Percentiles rank a stretch among this genome's conserved stretches.
These are phyloP conservation scores for Cabera pusaria DNA, from an alignment of 2,888 invertebrate genomes.

Conservation along the genomic window DNA sequence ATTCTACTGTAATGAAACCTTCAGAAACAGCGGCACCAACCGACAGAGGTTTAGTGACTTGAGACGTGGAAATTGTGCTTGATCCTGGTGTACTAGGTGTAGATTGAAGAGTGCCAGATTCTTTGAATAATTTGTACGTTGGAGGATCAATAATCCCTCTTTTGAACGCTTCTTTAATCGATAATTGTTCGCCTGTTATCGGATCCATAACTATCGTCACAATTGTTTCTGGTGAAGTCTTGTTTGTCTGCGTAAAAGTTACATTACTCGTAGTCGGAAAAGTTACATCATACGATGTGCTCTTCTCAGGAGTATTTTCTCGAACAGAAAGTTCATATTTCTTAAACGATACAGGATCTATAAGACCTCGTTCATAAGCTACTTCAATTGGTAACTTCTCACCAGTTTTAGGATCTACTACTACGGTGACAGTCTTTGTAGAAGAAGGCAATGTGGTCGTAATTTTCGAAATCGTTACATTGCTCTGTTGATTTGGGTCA, in stretches of 20 bases:
- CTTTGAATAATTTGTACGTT: slow-evolving; percentile 43
- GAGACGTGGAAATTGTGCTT: slow-evolving; percentile 46
- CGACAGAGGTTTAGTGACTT: slow-evolving; percentile 77
- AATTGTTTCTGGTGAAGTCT: slow-evolving; percentile 39
- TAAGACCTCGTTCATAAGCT: slow-evolving; percentile 79
- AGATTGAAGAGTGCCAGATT: slow-evolving; percentile 29
- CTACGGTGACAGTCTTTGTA: slow-evolving; percentile 39
- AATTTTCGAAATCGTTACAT: slow-evolving; percentile 48
- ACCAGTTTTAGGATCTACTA: slow-evolving; percentile 89
- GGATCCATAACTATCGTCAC: slow-evolving; percentile 83
- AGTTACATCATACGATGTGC: slow-evolving; percentile 27
- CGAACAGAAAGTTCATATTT: slow-evolving; percentile 70
- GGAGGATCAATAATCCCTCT: slow-evolving; percentile 77
- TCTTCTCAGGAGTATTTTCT: slow-evolving; percentile 47
- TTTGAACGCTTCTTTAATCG: slow-evolving; percentile 85
- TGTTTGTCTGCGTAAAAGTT: slow-evolving; percentile 37
- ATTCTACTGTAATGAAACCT: slow-evolving; percentile 80
- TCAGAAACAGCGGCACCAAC: slow-evolving; percentile 84
- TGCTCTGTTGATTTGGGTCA: slow-evolving; percentile 15
- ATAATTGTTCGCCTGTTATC: slow-evolving; percentile 87
- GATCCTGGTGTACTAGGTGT: slow-evolving; percentile 33
- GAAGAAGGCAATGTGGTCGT: slow-evolving; percentile 59
- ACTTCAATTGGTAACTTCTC: slow-evolving; percentile 88
- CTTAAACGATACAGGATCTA: slow-evolving; percentile 75
- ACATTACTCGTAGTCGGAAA: slow-evolving; percentile 36